Evolutionary conservation across 2,113 vertebrate species (phyloP), one percentile per base, ranked within the genome.

Genomic region (Erythrocebus patas): DNA sequence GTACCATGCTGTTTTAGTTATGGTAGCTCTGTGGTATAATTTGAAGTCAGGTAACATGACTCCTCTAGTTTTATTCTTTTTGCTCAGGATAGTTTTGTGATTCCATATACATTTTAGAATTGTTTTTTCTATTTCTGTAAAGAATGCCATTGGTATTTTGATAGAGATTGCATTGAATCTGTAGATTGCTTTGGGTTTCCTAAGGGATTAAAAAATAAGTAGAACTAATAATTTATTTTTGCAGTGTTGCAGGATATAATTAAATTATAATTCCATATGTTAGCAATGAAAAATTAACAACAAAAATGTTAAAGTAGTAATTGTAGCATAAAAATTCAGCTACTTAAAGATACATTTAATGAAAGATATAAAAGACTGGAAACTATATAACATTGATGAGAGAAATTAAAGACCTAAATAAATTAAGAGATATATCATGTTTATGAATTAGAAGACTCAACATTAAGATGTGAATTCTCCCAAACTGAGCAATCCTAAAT

Each of bases 401-500:
- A 92, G 85, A 97, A 84, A 91, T 88, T 55, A 76, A 75, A 93
- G 45, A 55, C 16, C 48, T 93, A 78, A 73, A 72, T 85, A 43
- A 94, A 66, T 66, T 48, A 85, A 86, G 25, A 94, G 12, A 76
- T 25, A 43, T 38, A 68, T 6, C n/a, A 82, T 30, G 22, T 75
- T 72, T 85, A 66, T 75, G 66, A 38, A 61, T 82, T 81, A 2
- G 18, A 64, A 89, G 45, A 40, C 18, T 94, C 50, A 22, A 20
- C 48, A 72, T 66, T 83, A 79, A 72, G 57, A 38, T 89, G 23
- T 48, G 20, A 55, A 0, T 76, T 94, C 38, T 92, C 18, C 13
- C 40, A 85, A 81, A 35, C 8, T 75, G 40, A 57, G 61, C 20
- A 48, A 14, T 89, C 27, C 50, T 23, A 85, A 61, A 3, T 73